phyloP scores from a whole-genome alignment of 2,888 invertebrate species.

The Folsomia manolachei region DNA sequence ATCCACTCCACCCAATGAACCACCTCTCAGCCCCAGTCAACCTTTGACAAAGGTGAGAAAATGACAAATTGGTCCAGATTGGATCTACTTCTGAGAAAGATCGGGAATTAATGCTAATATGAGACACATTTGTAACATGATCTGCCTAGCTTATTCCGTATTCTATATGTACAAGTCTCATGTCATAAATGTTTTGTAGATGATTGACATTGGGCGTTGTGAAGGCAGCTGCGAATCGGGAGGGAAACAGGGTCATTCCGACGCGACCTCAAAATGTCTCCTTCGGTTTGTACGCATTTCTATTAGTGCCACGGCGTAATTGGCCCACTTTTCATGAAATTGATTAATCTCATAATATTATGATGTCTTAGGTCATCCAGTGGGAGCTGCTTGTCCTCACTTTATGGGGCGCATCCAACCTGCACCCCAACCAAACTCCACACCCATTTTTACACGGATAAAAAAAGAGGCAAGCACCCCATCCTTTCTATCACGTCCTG shows the following conservation, averaged over 20 bases:
- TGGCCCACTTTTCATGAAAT: too few species aligned
- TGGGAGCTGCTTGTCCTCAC: conserved; percentile 36
- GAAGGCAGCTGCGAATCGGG: conserved; percentile 55
- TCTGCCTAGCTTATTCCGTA: too few species aligned
- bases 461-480: conserved; percentile 38
- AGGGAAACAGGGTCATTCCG: conserved; percentile 37
- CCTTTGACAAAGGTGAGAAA: conserved; percentile 35
- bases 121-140: too few species aligned
- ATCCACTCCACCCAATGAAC: too few species aligned
- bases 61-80: too few species aligned
- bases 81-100: background rate
- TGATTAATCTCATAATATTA: too few species aligned
- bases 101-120: too few species aligned
- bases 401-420: conserved; percentile 41
- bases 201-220: conserved; percentile 56
- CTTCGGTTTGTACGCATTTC: conserved; percentile 39
- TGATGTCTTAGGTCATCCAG: conserved; percentile 9
- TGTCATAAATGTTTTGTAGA: conserved; percentile 48
- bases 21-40: too few species aligned
- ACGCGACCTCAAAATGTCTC: conserved; percentile 49
- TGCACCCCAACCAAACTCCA: conserved; percentile 45
- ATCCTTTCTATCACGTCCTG: conserved; percentile 44
- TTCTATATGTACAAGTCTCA: too few species aligned
- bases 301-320: too few species aligned
- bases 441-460: conserved; percentile 46